Evolutionary conservation across 2,888 invertebrate genomes (phyloP).

Genomic region (Hofmannophila pseudospretella): DNA sequence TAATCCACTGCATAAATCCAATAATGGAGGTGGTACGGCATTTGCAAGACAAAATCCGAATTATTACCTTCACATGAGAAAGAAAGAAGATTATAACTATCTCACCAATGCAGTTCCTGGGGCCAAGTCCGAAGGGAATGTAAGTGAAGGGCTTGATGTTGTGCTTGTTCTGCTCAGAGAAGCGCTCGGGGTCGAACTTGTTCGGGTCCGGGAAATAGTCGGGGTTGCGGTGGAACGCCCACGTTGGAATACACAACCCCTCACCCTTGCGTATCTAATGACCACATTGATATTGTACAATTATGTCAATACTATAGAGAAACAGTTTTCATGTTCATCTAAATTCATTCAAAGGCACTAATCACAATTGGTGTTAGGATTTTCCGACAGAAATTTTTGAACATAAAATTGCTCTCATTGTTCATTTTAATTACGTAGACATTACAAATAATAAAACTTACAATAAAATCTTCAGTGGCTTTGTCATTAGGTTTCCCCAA

Average conservation of each 20-base stretch:
- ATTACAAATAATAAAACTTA: conserved; percentile 35
- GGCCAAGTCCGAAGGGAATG: conserved; percentile 75
- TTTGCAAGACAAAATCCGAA: neutral
- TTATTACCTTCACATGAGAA: neutral
- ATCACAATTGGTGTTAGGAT: too few species aligned
- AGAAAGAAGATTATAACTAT: neutral
- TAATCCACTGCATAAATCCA: neutral
- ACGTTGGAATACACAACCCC: conserved; percentile 39
- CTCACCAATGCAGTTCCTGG: conserved; percentile 75
- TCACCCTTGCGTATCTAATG: conserved; percentile 29
- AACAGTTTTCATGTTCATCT: too few species aligned
- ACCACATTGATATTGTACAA: neutral
- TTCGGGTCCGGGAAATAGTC: conserved; percentile 67
- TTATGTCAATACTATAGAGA: too few species aligned
- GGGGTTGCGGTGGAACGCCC: conserved; percentile 63
- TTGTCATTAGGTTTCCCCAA: conserved; percentile 41
- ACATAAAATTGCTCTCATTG: too few species aligned
- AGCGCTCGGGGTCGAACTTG: conserved; percentile 76
- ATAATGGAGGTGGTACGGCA: neutral
- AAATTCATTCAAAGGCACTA: too few species aligned
- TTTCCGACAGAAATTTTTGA: too few species aligned
- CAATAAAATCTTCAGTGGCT: conserved; percentile 42
- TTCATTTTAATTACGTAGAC: too few species aligned
- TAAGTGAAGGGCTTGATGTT: conserved; percentile 42
- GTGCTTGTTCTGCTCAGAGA: conserved; percentile 72